A percentile compares a stretch with the other conserved stretches of the same genome.
Conservation (phyloP, 2,113 vertebrate genomes). For the Regulus satrapa region DNA sequence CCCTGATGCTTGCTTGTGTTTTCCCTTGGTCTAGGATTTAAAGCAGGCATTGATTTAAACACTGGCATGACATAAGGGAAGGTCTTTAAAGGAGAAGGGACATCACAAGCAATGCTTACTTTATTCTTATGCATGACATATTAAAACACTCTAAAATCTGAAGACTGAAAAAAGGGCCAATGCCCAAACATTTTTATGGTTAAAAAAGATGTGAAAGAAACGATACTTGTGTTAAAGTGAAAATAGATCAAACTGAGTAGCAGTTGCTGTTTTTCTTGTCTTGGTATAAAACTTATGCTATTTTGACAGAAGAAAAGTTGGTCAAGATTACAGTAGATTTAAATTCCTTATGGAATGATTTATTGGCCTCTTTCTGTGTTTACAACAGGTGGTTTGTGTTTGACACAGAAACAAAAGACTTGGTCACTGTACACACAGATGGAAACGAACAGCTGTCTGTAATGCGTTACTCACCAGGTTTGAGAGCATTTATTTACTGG, state of each 20-base stretch:
- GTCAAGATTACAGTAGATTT: background rate
- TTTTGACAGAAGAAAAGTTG: constrained; percentile 1
- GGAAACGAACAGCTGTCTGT: constrained; percentile 97
- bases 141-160: background rate
- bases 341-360: background rate
- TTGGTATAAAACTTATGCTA: background rate
- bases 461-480: constrained; percentile 92
- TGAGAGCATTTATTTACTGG: background rate
- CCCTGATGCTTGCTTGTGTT: background rate
- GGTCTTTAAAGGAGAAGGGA: background rate
- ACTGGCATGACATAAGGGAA: background rate
- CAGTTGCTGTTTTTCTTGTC: constrained; percentile 16
- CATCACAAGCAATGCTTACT: background rate
- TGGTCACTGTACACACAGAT: constrained; percentile 96
- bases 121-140: background rate
- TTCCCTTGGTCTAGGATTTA: background rate
- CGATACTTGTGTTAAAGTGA: background rate
- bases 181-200: background rate
- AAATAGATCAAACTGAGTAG: background rate
- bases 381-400: constrained; percentile 94
- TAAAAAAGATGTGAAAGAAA: background rate
- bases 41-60: background rate
- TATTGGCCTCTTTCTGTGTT: constrained; percentile 33
- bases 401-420: constrained; percentile 94
- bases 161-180: background rate